These are phyloP conservation scores for Peromyscus maniculatus DNA, from an alignment of 2,113 vertebrate species.

Conservation along the genomic window DNA sequence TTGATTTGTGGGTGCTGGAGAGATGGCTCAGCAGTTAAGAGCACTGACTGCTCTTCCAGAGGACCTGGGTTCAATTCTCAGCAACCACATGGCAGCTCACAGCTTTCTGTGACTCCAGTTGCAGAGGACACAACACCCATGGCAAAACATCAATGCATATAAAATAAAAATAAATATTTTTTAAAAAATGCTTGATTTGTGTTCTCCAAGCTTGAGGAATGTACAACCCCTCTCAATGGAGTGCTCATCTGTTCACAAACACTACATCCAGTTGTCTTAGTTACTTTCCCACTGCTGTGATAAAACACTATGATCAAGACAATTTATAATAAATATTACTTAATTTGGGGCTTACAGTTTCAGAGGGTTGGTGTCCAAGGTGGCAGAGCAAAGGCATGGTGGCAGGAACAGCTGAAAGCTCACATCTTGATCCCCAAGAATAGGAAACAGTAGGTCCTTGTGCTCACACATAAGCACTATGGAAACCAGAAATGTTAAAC, in stretches of 20 bases:
- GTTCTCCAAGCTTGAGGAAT: background rate
- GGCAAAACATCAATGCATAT: no score
- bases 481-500: background rate
- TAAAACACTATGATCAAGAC: background rate
- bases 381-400: background rate
- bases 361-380: background rate
- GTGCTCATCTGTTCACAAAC: background rate
- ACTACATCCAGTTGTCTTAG: background rate
- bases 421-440: background rate
- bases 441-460: background rate
- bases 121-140: no score
- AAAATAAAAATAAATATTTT: no score
- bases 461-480: background rate
- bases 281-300: background rate
- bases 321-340: background rate
- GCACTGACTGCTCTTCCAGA: no score
- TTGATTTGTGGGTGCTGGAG: no score
- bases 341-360: background rate
- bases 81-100: no score
- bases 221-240: background rate
- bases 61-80: no score
- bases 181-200: background rate
- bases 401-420: background rate
- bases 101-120: no score
- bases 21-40: no score